Base-by-base conservation (phyloP, 2,797 vertebrate genomes). In the Dipus sagitta region DNA sequence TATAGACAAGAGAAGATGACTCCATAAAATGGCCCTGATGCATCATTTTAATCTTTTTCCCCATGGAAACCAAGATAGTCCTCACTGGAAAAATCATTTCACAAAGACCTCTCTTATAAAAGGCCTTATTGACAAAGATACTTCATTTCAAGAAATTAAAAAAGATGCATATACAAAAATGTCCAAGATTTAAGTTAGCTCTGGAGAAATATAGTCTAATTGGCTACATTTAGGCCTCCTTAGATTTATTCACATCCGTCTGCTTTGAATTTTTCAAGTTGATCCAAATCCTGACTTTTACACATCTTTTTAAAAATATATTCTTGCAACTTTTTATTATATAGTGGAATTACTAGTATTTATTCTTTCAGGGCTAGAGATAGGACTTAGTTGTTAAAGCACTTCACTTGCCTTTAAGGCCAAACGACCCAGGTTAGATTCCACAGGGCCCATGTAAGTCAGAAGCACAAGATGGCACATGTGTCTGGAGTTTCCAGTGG, bases 41-140 rank as follows among this genome's bases (percentile, higher is more conserved):
- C 17, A 28, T 93, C 88, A 65, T 96, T 85, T 96, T 96, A 94
- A 93, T 92, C 92, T 95, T 96, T 94, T 10, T 2, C 96, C 67
- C 65, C 82, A 87, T 95, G 91, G 68, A 97, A 82, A 89, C 76
- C 96, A 92, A 95, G 95, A 60, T 92, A 97, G 72, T 30, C 54
- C 87, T 96, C 96, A 86, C 91, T 94, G 83, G 95, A 96, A 97
- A 64, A 96, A 94, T 90, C 95, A 15, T 94, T 97, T 94, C 94
- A 97, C 97, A 96, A 97, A 96, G 94, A 94, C 87, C 62, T 95
- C 86, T 77, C 78, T 88, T 95, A 92, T 95, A 93, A 97, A 98
- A 97, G 52, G 91, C 71, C 78, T 95, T 88, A 77, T 94, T 93
- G 6, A 58, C 97, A 87, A 93, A 97, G 97, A 97, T 96, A 86